Base-by-base conservation (phyloP, 1,140 invertebrate species). In the Caerostris extrusa region DNA sequence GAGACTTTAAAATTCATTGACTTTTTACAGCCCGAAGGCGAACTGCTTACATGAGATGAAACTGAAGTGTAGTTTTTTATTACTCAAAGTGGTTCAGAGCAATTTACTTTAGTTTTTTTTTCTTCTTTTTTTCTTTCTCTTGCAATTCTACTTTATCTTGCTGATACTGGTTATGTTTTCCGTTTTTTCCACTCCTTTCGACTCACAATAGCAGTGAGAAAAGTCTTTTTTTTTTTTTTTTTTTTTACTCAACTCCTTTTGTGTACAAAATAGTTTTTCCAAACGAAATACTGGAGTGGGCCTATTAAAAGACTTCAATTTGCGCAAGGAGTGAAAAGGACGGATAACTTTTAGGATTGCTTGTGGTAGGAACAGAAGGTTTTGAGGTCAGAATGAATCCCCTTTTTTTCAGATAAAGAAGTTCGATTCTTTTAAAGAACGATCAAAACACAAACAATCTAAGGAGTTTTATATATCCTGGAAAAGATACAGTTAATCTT, bases 1-100 rank as follows among this genome's bases (percentile, higher is more conserved):
- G 55, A 85, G 57, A 83, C 77, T 92, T 92, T 92, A 92, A 92
- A 92, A 83, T 92, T 92, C 90, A 92, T 92, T 92, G 90, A 92
- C 90, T 92, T 92, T 92, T 92, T 92, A 85, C 90, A 34, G 81
- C 90, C 67, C 2, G 8, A 14, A 67, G 77, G 90, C n/a, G 19
- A 91, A 82, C 77, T 64, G 17, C 19, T 61, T 82, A 61, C 71
- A 57, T 7, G 53, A 58, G 64, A 50, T 60, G 90, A 91, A 91
- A 60, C 71, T 91, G 17, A 71, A 90, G 87, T 17, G n/a, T 53
- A 34, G 4, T 82, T 91, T 83, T 85, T 53, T 69, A 92, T 85
- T 85, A 56, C 69, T 81, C 64, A 57, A 67, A 64, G 61, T 58
- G 90, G 77, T 92, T 64, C 61, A 10, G 19, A 92, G 81, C 81